Evolutionary conservation across 1,140 invertebrate species (phyloP), one percentile per base, ranked within the genome.

Genomic region (Bradysia coprophila): DNA sequence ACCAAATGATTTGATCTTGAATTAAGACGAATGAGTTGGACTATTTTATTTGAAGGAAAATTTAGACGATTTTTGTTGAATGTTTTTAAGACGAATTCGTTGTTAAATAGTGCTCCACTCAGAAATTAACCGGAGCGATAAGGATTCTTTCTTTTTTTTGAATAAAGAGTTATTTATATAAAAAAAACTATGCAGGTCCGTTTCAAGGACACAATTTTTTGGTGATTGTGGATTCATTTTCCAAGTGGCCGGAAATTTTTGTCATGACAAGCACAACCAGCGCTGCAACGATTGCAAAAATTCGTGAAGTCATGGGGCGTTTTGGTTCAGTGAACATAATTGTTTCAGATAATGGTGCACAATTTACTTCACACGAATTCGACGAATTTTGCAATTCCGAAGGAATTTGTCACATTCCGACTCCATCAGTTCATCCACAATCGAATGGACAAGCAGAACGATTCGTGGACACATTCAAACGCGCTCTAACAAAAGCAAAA

Each of bases 141-240:
- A n/a, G n/a, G n/a, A n/a, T n/a, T n/a, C n/a, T n/a, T n/a, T n/a
- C n/a, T n/a, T n/a, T n/a, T n/a, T n/a, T n/a, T n/a, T n/a, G n/a
- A n/a, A n/a, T n/a, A n/a, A n/a, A n/a, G n/a, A n/a, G n/a, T n/a
- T n/a, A n/a, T n/a, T n/a, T n/a, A n/a, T n/a, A n/a, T n/a, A n/a
- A n/a, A n/a, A n/a, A n/a, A n/a, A n/a, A 67, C 46, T 62, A 54
- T 47, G 57, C 57, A 19, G 61, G 59, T 2, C 59, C 58, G 22
- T 54, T 56, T 39, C 15, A 43, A 19, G 46, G 33, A n/a, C 6
- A 8, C 6, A n/a, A 36, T 37, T 59, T 57, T 31, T 48, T 65
- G 11, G 47, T 64, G 10, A 21, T 62, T 5, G 54, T 62, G 3
- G 61, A 65, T 47, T 49, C 59, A 11, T 54, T 46, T 18, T 43